These are phyloP conservation scores for Cardinalis cardinalis DNA, from an alignment of 2,113 vertebrate genomes.

Conservation along the genomic window DNA sequence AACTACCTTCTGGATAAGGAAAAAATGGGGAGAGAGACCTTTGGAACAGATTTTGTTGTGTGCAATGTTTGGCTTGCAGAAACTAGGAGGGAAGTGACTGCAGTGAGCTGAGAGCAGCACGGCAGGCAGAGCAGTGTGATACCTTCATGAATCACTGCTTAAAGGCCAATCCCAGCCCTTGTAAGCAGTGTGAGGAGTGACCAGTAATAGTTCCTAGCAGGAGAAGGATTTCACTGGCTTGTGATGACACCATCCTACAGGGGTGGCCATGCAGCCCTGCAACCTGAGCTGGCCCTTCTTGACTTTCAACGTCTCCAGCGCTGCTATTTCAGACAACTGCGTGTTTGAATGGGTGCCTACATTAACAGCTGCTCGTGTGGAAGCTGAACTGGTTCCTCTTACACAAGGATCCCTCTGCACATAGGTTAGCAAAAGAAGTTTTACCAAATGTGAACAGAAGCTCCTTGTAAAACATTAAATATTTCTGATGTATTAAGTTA, in stretches of 20 bases:
- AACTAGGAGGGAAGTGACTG: background rate
- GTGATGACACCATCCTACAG: background rate
- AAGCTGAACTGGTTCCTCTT: background rate
- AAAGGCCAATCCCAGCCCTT: background rate
- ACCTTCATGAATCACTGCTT: constrained; percentile 16
- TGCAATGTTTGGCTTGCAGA: background rate
- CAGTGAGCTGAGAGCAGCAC: background rate
- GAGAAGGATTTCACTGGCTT: constrained; percentile 24
- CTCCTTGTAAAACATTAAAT: background rate
- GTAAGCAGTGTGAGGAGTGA: background rate
- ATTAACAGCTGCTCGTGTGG: constrained; percentile 43
- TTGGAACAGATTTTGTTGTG: background rate
- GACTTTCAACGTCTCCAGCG: background rate
- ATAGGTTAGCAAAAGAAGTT: background rate
- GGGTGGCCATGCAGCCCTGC: background rate
- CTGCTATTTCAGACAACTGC: constrained; percentile 54
- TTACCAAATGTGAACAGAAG: background rate
- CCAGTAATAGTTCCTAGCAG: background rate
- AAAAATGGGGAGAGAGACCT: background rate
- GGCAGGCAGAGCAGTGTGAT: background rate
- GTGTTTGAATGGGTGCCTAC: constrained; percentile 36
- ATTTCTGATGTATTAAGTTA: background rate
- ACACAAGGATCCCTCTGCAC: background rate
- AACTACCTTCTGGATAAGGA: background rate
- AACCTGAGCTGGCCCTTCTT: constrained; percentile 49